Evolutionary conservation across 37 sponge, comb jelly and placozoan species (phyloP).

Genomic region (Crambe crambe): DNA sequence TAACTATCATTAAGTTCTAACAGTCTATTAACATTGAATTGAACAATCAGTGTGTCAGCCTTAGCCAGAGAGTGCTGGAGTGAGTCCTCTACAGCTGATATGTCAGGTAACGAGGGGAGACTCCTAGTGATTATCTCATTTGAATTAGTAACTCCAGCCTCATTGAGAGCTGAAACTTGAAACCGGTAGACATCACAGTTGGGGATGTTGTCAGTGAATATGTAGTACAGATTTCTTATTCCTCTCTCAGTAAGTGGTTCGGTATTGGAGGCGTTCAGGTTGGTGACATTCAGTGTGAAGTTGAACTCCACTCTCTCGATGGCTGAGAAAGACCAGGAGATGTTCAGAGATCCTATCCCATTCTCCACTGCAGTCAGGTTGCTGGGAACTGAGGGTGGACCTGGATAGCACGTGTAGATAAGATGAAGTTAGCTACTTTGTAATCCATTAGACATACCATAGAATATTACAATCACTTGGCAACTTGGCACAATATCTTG

Average conservation of each 20-base stretch:
- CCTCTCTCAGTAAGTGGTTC: not conserved
- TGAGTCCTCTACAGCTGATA: not conserved
- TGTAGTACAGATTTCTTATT: not conserved
- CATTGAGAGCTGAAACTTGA: not conserved
- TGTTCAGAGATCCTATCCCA: not conserved
- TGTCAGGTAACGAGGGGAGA: not conserved
- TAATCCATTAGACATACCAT: too few relatives aligned
- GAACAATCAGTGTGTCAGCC: not conserved
- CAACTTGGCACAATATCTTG: not conserved
- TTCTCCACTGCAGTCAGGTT: not conserved
- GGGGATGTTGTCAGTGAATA: not conserved
- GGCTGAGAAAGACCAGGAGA: not conserved
- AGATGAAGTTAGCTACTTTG: too few relatives aligned
- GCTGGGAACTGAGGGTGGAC: not conserved
- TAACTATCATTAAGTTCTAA: not conserved
- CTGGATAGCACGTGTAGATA: not conserved
- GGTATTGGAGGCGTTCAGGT: not conserved
- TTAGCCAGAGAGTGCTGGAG: not conserved
- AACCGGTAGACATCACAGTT: not conserved
- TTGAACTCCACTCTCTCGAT: not conserved
- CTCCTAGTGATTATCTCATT: slow-evolving; percentile 11
- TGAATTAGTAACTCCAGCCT: not conserved
- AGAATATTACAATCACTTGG: not conserved
- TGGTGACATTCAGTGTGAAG: slow-evolving; percentile 3
- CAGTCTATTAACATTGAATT: not conserved